Percentiles rank a stretch among this genome's conserved stretches.
phyloP scores from a whole-genome alignment of 2,797 vertebrate genomes.

The Cynodonichthys magdalenae region DNA sequence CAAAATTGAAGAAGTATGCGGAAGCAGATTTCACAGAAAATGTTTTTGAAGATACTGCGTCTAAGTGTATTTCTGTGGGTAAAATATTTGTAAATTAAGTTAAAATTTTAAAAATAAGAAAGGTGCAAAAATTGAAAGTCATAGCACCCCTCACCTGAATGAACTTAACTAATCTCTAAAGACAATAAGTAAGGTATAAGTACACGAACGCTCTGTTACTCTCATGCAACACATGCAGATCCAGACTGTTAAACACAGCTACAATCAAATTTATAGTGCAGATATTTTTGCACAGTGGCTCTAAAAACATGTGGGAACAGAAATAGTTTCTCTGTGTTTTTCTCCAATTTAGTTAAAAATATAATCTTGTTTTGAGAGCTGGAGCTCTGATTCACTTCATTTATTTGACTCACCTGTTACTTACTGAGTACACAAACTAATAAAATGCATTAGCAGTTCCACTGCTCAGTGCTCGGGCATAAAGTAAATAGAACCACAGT shows the following conservation, averaged over 20 bases:
- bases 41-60: no score
- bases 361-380: conserved; percentile 2
- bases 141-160: no score
- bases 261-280: not conserved
- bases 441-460: conserved; percentile 49
- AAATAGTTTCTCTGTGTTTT: conserved; percentile 2
- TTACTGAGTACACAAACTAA: conserved; percentile 34
- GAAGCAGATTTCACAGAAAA: no score
- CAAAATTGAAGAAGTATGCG: no score
- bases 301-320: not conserved
- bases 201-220: not conserved
- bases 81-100: no score
- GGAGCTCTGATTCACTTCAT: conserved; percentile 10
- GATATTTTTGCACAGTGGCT: not conserved
- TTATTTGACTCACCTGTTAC: conserved; percentile 22
- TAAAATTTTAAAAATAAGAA: no score
- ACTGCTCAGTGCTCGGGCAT: conserved; percentile 12
- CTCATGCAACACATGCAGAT: not conserved
- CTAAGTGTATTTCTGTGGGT: no score
- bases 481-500: conserved; percentile 36
- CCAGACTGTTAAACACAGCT: not conserved
- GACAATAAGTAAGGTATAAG: no score
- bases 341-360: not conserved
- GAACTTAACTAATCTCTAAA: no score
- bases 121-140: no score